These are phyloP conservation scores for Saguinus midas DNA, from an alignment of 2,113 vertebrate genomes.

Conservation along the genomic window DNA sequence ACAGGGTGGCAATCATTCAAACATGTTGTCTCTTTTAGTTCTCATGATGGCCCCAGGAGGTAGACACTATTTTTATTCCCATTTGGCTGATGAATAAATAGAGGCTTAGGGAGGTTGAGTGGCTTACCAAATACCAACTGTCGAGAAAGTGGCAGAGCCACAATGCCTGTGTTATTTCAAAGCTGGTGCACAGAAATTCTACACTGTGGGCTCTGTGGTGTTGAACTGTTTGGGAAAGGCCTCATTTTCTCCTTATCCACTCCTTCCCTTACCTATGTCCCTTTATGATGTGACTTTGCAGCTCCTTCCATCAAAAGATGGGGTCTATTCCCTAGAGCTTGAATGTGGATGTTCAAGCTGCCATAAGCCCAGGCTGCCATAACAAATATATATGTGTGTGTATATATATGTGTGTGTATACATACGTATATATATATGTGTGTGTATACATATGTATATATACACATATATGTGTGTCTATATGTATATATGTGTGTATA, in stretches of 20 bases:
- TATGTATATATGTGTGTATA: no score
- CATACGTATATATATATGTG: no score
- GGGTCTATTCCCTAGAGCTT: not conserved
- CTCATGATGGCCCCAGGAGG: not conserved
- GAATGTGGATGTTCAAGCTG: not conserved
- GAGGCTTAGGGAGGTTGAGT: not conserved
- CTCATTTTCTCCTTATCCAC: not conserved
- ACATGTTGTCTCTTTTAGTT: not conserved
- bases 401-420: no score
- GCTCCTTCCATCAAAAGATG: not conserved
- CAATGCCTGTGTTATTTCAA: not conserved
- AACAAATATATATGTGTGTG: not conserved
- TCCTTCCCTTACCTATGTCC: not conserved
- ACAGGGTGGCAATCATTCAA: not conserved
- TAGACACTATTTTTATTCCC: not conserved
- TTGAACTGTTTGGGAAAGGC: not conserved
- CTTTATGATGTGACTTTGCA: not conserved
- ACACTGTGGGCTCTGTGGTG: fast-evolving
- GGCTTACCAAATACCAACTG: not conserved
- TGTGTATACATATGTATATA: no score
- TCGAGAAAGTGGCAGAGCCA: not conserved
- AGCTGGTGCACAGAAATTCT: not conserved
- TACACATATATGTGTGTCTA: no score
- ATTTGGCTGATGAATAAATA: not conserved
- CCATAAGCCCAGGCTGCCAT: not conserved